Evolutionary conservation across 1,140 invertebrate species (phyloP).

Genomic region (Belonocnema kinseyi): DNA sequence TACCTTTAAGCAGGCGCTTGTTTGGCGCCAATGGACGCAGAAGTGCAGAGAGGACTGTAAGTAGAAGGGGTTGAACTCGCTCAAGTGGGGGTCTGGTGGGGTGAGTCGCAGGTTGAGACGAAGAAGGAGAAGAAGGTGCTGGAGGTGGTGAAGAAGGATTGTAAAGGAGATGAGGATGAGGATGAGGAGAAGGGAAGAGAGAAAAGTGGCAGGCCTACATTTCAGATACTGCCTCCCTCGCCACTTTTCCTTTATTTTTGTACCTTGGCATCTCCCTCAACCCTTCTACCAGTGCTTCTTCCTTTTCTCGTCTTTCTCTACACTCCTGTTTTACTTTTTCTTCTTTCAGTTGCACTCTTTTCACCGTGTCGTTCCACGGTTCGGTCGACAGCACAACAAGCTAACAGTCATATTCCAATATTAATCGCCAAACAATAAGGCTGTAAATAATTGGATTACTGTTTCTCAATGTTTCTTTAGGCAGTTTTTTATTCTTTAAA

Average conservation of each 20-base stretch:
- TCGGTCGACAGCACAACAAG: neutral
- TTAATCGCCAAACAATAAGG: neutral
- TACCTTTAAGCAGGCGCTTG: slow-evolving; percentile 68
- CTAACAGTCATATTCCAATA: slow-evolving; percentile 9
- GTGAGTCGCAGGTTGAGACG: slow-evolving; percentile 43
- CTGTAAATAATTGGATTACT: too few relatives aligned
- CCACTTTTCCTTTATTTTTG: slow-evolving; percentile 32
- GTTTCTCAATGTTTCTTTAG: neutral
- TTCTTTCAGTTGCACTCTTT: slow-evolving; percentile 3
- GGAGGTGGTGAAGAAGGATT: slow-evolving; percentile 42
- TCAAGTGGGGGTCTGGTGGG: slow-evolving; percentile 45
- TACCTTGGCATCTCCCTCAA: slow-evolving; percentile 13
- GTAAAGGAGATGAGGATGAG: slow-evolving; percentile 39
- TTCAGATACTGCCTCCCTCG: slow-evolving; percentile 48
- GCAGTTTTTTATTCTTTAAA: neutral
- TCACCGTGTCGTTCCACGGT: neutral
- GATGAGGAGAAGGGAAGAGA: slow-evolving; percentile 38
- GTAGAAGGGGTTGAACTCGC: slow-evolving; percentile 44
- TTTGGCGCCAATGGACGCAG: slow-evolving; percentile 67
- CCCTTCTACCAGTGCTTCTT: slow-evolving; percentile 32
- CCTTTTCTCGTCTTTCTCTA: slow-evolving; percentile 18
- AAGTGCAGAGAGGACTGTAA: slow-evolving; percentile 47
- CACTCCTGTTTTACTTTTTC: slow-evolving; percentile 32
- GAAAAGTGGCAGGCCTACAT: slow-evolving; percentile 49
- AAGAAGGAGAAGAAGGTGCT: slow-evolving; percentile 48